Evolutionary conservation across 2,113 vertebrate genomes (phyloP), one percentile per base, ranked within the genome.

Genomic region (Scomber japonicus): DNA sequence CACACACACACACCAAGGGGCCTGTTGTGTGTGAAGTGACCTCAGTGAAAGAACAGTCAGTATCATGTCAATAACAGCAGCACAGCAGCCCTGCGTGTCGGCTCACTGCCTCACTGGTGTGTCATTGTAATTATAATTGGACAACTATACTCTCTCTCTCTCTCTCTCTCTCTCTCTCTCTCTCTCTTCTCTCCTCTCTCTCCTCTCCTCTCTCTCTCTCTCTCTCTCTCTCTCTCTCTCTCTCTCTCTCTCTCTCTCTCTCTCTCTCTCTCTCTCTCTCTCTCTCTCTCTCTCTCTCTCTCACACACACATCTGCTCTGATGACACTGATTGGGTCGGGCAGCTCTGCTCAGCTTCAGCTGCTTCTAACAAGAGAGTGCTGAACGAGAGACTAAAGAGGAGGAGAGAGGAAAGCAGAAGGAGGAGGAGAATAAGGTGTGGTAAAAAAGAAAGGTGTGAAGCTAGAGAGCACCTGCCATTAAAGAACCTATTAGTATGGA

Each of bases 61-160:
- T 51, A 59, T 53, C 30, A 64, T 53, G 80, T 76, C 72, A 65
- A 82, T 76, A 81, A 70, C 44, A 71, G 46, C 46, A 48, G 46
- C 46, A 12, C 46, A 40, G 71, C 56, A 62, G 65, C 44, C 64
- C 35, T 24, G 62, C 16, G 16, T 63, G 40, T 62, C 53, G 54
- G 24, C 31, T 73, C 31, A 24, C 78, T 63, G 57, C 57, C 19
- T 10, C 35, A 15, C 50, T 75, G 80, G 66, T 71, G 80, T 31
- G 17, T 40, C 4, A 62, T 69, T 69, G 44, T 75, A 75, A 62
- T 69, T 69, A 44, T 75, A 75, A 81, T 70, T 70, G 65, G 45
- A 70, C 59, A n/a, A n/a, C n/a, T n/a, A n/a, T n/a, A n/a, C 55
- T 3, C 21, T 5, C 45, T 3, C 21, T 21, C 21, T 21, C 21